Base-by-base conservation (phyloP, 2,797 vertebrate genomes). In the Kryptolebias ocellatus region DNA sequence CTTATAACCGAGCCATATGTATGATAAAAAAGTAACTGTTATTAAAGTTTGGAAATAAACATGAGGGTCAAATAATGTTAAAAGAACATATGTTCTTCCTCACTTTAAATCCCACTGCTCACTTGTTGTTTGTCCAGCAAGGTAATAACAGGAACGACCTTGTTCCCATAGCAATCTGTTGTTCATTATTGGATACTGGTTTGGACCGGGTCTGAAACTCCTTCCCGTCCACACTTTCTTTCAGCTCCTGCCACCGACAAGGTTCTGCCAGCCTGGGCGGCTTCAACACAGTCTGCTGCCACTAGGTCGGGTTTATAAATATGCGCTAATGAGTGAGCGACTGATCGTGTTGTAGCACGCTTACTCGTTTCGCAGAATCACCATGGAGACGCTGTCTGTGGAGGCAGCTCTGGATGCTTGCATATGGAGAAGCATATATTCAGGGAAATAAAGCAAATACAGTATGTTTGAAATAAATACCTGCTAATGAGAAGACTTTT, bases 91-190 rank as follows among this genome's bases (percentile, higher is more conserved):
- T 73, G 68, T 66, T 45, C 45, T 34, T 58, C 42, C 18, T 5
- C 70, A 54, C 68, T 69, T 59, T 74, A 54, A 71, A 70, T 78
- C 69, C 75, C 63, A 14, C 50, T 49, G 71, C 64, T 64, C 57
- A 6, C 59, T 59, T 31, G 1, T 64, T 87, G 82, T 88, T 83
- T 85, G 86, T 74, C 79, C 80, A 63, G 75, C 24, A n/a, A 81
- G 77, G 64, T 79, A 77, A 86, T 85, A 87, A 89, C 69, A 61
- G 66, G 50, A 56, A 62, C 64, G 72, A 83, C 80, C 79, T 77
- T 64, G 84, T 84, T 91, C 79, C 89, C 87, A 82, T 79, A 76
- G 83, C 85, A 81, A 85, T 84, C 76, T 81, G 80, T 58, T 75
- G 76, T 81, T 83, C 75, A 78, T 89, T 87, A 88, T 78, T 76